Base-by-base conservation (phyloP, 2,113 vertebrate genomes). In the Sinocyclocheilus grahami region DNA sequence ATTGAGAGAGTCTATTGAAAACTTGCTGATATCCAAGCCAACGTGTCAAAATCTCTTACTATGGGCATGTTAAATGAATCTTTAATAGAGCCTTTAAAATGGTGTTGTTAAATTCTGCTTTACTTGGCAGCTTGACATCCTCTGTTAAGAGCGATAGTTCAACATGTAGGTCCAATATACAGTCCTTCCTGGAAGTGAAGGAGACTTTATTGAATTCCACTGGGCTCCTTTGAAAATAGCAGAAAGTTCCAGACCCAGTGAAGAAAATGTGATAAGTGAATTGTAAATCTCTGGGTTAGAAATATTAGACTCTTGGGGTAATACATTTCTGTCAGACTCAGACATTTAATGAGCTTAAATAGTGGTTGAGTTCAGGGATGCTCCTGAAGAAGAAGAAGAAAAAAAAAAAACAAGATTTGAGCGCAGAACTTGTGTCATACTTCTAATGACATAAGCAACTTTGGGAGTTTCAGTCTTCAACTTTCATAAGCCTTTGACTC, bases 321-420 rank as follows among this genome's bases (percentile, higher is more conserved):
- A 91, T 94, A 92, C 86, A 90, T 92, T 93, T 93, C 89, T 88
- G 85, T 93, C 88, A 86, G 91, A 92, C 90, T 92, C 93, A 90
- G 90, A 88, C 86, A 62, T 87, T 92, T 94, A 94, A 94, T 93
- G 92, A 94, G 93, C 93, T 95, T 94, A 93, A 55, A 30, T 80
- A 33, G 76, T 27, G 79, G 48, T 58, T 53, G 60, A 84, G 65
- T 67, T 82, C 82, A 46, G 76, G 76, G 76, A 86, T 67, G n/a
- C 20, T 42, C 63, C 42, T 3, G 60, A 69, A 86, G 71, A 65
- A 86, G 10, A n/a, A n/a, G 55, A 30, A 30, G 2, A 30, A 30
- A 2, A 30, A 18, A 18, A 18, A 69, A 27, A 82, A 12, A 33
- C 2, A 82, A 76, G 33, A 72, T 75, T 65, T 80, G 37, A 55